Evolutionary conservation across 1,140 invertebrate genomes (phyloP).

Genomic region (Calycopis cecrops): DNA sequence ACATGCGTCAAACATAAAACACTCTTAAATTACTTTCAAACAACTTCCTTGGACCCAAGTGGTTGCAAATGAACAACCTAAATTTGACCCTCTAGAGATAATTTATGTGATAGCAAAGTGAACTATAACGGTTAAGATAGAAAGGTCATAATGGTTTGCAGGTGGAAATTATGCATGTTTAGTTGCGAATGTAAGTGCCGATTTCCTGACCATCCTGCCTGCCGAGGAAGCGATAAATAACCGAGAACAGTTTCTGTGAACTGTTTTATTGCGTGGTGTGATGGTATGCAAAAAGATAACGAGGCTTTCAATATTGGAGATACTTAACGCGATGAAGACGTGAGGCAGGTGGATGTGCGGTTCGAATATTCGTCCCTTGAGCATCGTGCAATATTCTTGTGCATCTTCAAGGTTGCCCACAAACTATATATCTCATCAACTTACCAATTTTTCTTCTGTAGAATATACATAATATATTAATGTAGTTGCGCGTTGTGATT

Average conservation of each 20-base stretch:
- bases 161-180: not conserved
- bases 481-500: too few species aligned
- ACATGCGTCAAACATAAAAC: constrained; percentile 29
- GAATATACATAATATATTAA: too few species aligned
- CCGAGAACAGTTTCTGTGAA: constrained; percentile 26
- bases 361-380: too few species aligned
- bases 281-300: not conserved
- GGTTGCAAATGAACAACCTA: constrained; percentile 15
- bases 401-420: too few species aligned
- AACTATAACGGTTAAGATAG: not conserved
- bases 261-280: constrained; percentile 15
- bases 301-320: too few species aligned
- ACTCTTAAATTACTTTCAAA: constrained; percentile 29
- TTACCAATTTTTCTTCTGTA: too few species aligned
- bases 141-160: constrained; percentile 12
- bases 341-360: too few species aligned
- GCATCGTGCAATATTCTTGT: too few species aligned
- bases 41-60: constrained; percentile 25
- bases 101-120: constrained; percentile 11
- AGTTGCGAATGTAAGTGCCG: constrained; percentile 32
- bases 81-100: constrained; percentile 9
- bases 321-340: too few species aligned
- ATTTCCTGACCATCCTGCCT: constrained; percentile 37
- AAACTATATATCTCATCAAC: too few species aligned
- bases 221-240: constrained; percentile 40